Evolutionary conservation across 2,113 vertebrate species (phyloP), one percentile per base, ranked within the genome.

Genomic region (Megatriorchis doriae): DNA sequence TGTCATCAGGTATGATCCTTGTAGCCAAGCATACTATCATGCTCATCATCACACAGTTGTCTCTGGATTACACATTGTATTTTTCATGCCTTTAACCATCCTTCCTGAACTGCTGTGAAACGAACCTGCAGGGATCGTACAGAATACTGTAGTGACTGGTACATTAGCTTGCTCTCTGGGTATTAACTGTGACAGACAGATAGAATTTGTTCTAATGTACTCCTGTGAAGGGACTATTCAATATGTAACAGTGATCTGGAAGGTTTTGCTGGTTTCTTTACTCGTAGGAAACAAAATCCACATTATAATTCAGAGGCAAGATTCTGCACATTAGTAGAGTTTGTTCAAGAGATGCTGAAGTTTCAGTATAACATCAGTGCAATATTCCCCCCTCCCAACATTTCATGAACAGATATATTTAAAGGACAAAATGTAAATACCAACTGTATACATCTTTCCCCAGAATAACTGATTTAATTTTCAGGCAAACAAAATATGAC

Each of bases 11-110:
- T 63, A 71, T 26, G 31, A 84, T 68, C 36, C 42, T 45, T 80
- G 72, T 59, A 81, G 65, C n/a, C 52, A 68, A 86, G 45, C 43
- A 68, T 20, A 29, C 55, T 53, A 32, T 62, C 27, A 2, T 82
- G 42, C 6, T 93, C 53, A 70, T 89, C 71, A 86, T 81, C 58
- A 65, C 34, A 63, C 70, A 32, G 21, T 71, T 93, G 34, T 38
- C 74, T 95, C 67, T 75, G 47, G 50, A 82, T 88, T 88, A 27
- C 13, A 67, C 19, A 31, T 90, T 55, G 56, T 50, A 78, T 72
- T 88, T 97, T 95, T 94, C 78, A 83, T 83, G 19, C 43, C 25
- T 93, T 86, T 82, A 93, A 56, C 67, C 40, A 61, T 61, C 52
- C 48, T 81, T 17, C 40, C 66, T 72, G 52, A 90, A 74, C 40